Base-by-base conservation (phyloP, 2,888 invertebrate genomes). In the Syritta pipiens region DNA sequence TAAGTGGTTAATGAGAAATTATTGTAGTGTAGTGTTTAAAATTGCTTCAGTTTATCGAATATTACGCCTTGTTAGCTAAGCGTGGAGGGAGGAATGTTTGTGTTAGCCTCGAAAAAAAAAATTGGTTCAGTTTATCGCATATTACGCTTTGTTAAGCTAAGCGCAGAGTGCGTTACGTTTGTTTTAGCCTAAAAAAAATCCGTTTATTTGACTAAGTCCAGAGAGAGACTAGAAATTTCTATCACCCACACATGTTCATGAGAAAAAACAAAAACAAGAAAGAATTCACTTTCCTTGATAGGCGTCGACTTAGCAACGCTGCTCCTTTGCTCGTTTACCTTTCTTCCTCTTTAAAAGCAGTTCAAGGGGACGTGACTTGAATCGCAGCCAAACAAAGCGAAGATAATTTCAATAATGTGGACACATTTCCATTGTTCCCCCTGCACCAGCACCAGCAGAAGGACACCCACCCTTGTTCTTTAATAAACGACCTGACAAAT, bases 331-430 rank as follows among this genome's bases (percentile, higher is more conserved):
- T 46, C 26, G 48, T 19, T 63, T 42, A 51, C 57, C 62, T 57
- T 63, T 30, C 37, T 22, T 57, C 32, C 28, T 32, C 57, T 69
- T 42, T 60, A 53, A 57, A 76, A 76, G 62, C 62, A 76, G 57
- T 76, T 76, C 51, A 3, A 37, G 37, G 24, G 44, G 19, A 76
- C 76, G 69, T 69, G 76, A 76, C 76, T 76, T 63, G 76, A 76
- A 76, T 76, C 20, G 37, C 12, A 46, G 51, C 44, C 30, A 44
- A 55, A 63, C 37, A 63, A 22, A 49, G 35, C 75, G 62, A 62
- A 49, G 68, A 76, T 76, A 68, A 76, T 76, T 76, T 76, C 68
- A 69, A 62, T 68, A 62, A 76, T 69, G 62, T 68, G 60, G 68
- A 49, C 62, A 76, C 75, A 76, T 55, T 69, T 76, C 75, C 57